Evolutionary conservation across 2,888 invertebrate species (phyloP), one percentile per base, ranked within the genome.

Genomic region (Diaphora mendica): DNA sequence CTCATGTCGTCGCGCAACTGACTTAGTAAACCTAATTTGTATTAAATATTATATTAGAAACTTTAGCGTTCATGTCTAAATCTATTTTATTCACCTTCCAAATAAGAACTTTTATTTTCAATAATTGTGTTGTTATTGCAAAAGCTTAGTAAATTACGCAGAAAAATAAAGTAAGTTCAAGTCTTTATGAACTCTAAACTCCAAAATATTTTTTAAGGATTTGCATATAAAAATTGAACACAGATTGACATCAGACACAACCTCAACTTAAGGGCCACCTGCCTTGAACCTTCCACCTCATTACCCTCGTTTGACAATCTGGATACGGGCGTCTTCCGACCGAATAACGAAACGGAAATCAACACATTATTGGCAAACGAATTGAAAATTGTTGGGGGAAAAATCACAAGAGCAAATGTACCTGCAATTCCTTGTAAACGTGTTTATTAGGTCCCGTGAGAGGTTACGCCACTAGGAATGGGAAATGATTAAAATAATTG

Each of bases 1-100:
- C 86, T 87, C 88, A 87, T 88, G 90, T 86, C 83, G 82, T 82
- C 84, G 82, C 79, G 82, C 88, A 89, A 90, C 90, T 88, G 88
- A 90, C 86, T 91, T 86, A 88, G 84, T 81, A 84, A 84, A 87
- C 82, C 85, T 82, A 85, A 88, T 88, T 87, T 89, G 82, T 85
- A 85, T 83, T 84, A 75, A 77, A 75, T 75, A 82, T 77, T 76
- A 77, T 74, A 72, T 55, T 71, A 17, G 44, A n/a, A 73, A 70
- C 23, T 71, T 44, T 26, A 26, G 42, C 42, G 13, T 26, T 59
- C 3, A 13, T 55, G n/a, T n/a, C n/a, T 62, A 30, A 62, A 62
- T 17, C 5, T 13, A 20, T 20, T 7, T 55, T 55, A 55, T n/a
- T n/a, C 11, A 55, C 3, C 9, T n/a, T 55, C 11, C 23, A 9